Percentiles rank a stretch among this genome's conserved stretches.
Conservation (phyloP, 2,888 invertebrate species). For the Lacanobia wlatinum region DNA sequence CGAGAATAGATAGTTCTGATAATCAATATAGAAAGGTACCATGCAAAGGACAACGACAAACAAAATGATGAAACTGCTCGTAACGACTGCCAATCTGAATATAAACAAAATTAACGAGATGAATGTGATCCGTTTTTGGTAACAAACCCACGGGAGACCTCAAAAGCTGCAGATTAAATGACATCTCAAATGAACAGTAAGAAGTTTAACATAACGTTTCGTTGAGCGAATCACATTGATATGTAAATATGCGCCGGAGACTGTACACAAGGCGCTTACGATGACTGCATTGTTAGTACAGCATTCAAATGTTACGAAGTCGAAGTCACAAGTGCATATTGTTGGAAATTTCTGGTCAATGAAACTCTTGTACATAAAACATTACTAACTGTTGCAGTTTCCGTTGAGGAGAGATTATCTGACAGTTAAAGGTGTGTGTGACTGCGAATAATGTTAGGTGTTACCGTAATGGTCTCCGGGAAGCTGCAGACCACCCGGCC, state of each 20-base stretch:
- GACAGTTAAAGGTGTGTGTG: constrained; percentile 21
- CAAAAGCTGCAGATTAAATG: constrained; percentile 45
- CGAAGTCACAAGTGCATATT: constrained; percentile 51
- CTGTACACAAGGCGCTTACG: constrained; percentile 59
- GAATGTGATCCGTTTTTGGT: constrained; percentile 28
- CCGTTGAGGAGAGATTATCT: constrained; percentile 17
- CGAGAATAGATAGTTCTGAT: neutral
- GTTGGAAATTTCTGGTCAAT: constrained; percentile 52
- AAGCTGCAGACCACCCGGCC: constrained; percentile 27
- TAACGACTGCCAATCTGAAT: constrained; percentile 24
- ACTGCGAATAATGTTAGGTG: constrained; percentile 31
- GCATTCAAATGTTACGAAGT: constrained; percentile 58
- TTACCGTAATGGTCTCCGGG: constrained; percentile 25
- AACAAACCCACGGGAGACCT: constrained; percentile 33
- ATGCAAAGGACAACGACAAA: neutral
- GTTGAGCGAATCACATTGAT: constrained; percentile 74
- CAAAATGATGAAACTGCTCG: neutral
- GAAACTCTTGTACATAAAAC: constrained; percentile 35
- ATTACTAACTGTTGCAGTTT: constrained; percentile 34
- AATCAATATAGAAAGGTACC: neutral
- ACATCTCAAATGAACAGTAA: constrained; percentile 67
- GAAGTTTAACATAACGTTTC: constrained; percentile 71
- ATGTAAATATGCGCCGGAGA: constrained; percentile 72
- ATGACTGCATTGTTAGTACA: constrained; percentile 61
- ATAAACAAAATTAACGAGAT: constrained; percentile 47